Base-by-base conservation (phyloP, 1,140 invertebrate species). In the Orussus abietinus region DNA sequence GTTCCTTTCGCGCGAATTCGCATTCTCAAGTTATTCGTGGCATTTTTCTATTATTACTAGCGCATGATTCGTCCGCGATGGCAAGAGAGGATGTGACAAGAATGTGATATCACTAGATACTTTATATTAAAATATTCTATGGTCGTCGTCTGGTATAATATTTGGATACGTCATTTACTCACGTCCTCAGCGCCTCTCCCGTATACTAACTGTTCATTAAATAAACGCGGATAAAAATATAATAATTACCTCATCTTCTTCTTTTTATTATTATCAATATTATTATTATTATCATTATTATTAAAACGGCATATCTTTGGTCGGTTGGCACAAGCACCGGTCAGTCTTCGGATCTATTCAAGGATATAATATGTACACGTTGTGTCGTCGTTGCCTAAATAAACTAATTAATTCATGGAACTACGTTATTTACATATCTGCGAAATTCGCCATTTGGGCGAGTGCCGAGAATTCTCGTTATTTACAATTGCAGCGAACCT, bases 281-380 rank as follows among this genome's bases (percentile, higher is more conserved):
- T 45, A 10, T 38, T 41, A 2, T 36, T 33, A 21, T 42, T 36
- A 11, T 7, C 38, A 15, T 45, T 57, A 47, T 38, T 3, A 37
- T 38, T 45, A 40, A 49, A 53, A 43, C 42, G 48, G 53, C 36
- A 44, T 51, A 51, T 71, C 65, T 72, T 72, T 70, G 69, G 69
- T 71, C 68, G 62, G 56, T 66, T 68, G 64, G 66, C 60, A 64
- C 55, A 57, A 64, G 59, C 66, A 62, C 61, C 60, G 58, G 62
- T 72, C 69, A 72, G 68, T 72, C 68, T 70, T 72, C 54, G 57
- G 48, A 57, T 67, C 57, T 59, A 54, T 57, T 18, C 38, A 36
- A 43, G 29, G 38, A 19, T 50, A 38, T 36, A 36, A 42, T 47
- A 47, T 51, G 32, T 47, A 51, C 41, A 43, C 17, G 3, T 34